Evolutionary conservation across 2,797 vertebrate species (phyloP), one percentile per base, ranked within the genome.

Genomic region (Pempheris klunzingeri): DNA sequence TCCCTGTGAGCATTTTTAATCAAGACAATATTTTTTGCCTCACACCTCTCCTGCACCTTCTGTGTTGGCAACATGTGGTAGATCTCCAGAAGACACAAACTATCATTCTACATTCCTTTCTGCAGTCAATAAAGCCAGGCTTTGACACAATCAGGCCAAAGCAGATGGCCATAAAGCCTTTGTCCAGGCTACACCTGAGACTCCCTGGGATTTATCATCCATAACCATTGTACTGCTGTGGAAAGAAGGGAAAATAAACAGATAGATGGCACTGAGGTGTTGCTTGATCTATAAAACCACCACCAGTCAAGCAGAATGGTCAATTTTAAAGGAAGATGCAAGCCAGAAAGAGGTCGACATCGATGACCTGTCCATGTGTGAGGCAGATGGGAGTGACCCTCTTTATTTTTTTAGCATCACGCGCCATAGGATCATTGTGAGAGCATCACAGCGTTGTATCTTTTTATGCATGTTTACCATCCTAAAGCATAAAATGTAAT

Each of bases 121-220:
- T 64, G 55, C 34, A 60, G 74, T 71, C 79, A 72, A 67, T 88
- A 77, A 82, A 82, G 24, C 15, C 38, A 7, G 57, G 59, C 67
- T 87, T 70, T 81, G 80, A 83, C 69, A 77, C 84, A 88, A 88
- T 92, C 86, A 78, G 67, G 62, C 77, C 73, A 34, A 5, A 74
- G 81, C 77, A 87, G 60, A 75, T 77, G 76, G 73, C 46, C 78
- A 75, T 90, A 84, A 92, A 88, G 36, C 61, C 70, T 82, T 81
- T 87, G 84, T 88, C 77, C 81, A 41, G 59, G 22, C 32, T 69
- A 36, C 86, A 90, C 85, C 87, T 89, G 87, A 84, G 83, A 74
- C 86, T 87, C 68, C 30, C 20, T 41, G 39, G 70, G 71, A 66
- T 84, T 84, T 67, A 80, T 84, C 84, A 81, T 84, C 84, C 78